Evolutionary conservation across 1,140 invertebrate species (phyloP), one percentile per base, ranked within the genome.

Genomic region (Eciton burchellii): DNA sequence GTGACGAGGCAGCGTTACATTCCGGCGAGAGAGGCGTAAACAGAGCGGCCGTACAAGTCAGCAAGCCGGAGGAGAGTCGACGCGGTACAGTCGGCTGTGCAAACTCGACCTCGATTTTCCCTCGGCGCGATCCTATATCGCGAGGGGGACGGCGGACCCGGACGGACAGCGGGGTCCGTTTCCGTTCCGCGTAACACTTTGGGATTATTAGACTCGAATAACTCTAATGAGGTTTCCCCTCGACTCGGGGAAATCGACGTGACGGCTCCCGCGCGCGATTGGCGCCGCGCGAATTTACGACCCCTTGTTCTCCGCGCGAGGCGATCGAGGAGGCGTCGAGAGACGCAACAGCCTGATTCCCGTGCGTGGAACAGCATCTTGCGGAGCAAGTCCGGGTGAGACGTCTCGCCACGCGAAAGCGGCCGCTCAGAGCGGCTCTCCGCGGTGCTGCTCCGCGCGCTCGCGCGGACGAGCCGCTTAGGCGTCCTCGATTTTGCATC

Each of bases 11-110:
- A 73, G 83, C 85, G 83, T 71, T 86, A 86, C 82, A 89, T 88
- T 86, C 84, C 81, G 82, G 83, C 63, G 76, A 82, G 84, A 89
- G 88, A 89, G 89, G 88, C 89, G 89, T 89, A 89, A 89, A 89
- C 86, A 88, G 63, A 82, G 81, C 74, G 83, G 72, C 81, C 79
- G 81, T 86, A 88, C 88, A 86, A 89, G 89, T 88, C 86, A 89
- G 88, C 86, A 84, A 86, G n/a, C n/a, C 85, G 82, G 65, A 65
- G 88, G 47, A 68, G 85, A 86, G 21, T 60, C 81, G 66, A 84
- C 73, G 41, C 54, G 60, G 88, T 84, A 89, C 79, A 82, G 84
- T 81, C 84, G 52, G 29, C 65, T 54, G 63, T 86, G 45, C 84
- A 83, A 76, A 84, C 86, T 81, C 86, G 86, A 84, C 86, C 86